Evolutionary conservation across 1,140 invertebrate species (phyloP), one percentile per base, ranked within the genome.

Genomic region (Glomeris maerens): DNA sequence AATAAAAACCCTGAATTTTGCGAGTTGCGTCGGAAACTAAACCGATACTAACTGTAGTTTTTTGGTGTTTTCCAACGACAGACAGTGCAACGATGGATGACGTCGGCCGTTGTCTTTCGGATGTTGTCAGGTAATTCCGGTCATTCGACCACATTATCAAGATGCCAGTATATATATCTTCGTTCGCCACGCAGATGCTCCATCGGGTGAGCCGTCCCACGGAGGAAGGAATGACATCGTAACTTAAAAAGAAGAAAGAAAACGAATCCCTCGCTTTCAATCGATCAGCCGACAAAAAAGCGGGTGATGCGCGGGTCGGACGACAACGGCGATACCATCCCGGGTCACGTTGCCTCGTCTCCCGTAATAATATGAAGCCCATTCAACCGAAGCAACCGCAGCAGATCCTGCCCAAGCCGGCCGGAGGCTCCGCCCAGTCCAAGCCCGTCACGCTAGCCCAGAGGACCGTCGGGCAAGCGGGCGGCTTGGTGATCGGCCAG

Each of bases 31-130:
- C n/a, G n/a, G n/a, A n/a, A n/a, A n/a, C n/a, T n/a, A n/a, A n/a
- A n/a, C n/a, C n/a, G n/a, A n/a, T n/a, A n/a, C n/a, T n/a, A n/a
- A n/a, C n/a, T n/a, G n/a, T n/a, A n/a, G n/a, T n/a, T 44, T 53
- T 53, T 52, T 47, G 45, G 44, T 48, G 41, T 22, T 5, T 27
- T 47, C 7, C 25, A 23, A 36, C 25, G 26, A 27, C 41, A 58
- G 50, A 48, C 52, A 57, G 45, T 39, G 47, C 52, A 57, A 63
- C 58, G 50, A 69, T 69, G 67, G 67, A 69, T 61, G 64, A 69
- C 65, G 65, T 61, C 56, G 59, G 63, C 55, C 63, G 63, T 57
- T 65, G 64, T 58, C 57, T 68, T 52, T 57, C 67, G 55, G 66
- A 67, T 59, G 66, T 67, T 27, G 66, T 68, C 42, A 56, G 59